These are phyloP conservation scores for Anastrepha ludens DNA, from an alignment of 1,140 invertebrate species.

Conservation along the genomic window DNA sequence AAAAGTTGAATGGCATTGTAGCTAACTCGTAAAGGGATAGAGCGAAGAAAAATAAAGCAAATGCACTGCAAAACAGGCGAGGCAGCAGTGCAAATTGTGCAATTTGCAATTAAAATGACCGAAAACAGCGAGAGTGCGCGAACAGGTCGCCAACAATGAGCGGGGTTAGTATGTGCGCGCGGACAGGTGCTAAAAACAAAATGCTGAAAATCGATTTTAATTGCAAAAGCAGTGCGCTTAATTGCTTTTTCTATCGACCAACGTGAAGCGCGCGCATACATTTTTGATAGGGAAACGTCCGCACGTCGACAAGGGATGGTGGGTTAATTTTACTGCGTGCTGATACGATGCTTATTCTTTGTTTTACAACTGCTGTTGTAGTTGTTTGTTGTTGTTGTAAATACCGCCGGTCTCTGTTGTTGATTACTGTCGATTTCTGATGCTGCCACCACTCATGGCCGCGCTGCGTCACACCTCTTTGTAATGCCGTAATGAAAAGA, in stretches of 20 bases:
- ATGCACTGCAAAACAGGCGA: neutral
- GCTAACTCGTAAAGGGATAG: neutral
- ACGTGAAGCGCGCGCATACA: neutral
- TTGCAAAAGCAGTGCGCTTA: constrained; percentile 49
- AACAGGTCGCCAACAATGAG: constrained; percentile 20
- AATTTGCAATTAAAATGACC: constrained; percentile 51
- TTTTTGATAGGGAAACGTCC: too few relatives aligned
- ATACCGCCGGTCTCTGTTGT: neutral
- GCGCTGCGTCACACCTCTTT: constrained; percentile 20
- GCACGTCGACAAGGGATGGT: neutral
- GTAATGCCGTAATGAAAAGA: constrained; percentile 7
- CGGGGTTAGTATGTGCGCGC: neutral
- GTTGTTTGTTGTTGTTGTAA: neutral
- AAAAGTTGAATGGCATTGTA: constrained; percentile 38
- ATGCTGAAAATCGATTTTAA: constrained; percentile 51
- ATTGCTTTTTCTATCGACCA: constrained; percentile 43
- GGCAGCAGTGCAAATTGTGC: constrained; percentile 39
- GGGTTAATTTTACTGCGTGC: constrained; percentile 24
- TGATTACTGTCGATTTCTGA: constrained; percentile 2
- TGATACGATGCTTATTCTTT: constrained; percentile 6
- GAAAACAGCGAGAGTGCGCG: neutral
- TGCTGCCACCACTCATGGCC: neutral
- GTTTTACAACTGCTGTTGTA: neutral
- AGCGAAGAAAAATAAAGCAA: neutral
- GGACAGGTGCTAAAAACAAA: neutral